Conservation (phyloP, 2,888 invertebrate species). For the Amorpha juglandis region DNA sequence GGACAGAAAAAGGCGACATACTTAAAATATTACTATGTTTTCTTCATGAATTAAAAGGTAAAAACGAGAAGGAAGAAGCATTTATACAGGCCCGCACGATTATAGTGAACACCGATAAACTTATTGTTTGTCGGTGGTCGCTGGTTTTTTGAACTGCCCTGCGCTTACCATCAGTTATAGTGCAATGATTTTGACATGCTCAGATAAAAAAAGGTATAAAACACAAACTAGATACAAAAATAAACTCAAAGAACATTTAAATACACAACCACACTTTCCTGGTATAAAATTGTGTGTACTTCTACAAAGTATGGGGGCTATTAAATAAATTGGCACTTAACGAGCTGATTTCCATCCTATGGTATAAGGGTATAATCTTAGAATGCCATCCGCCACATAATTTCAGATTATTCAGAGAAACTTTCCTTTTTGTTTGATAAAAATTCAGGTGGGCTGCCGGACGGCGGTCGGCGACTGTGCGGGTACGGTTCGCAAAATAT, state of each 20-base stretch:
- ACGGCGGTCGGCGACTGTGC: conserved; percentile 27
- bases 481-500: conserved; percentile 35
- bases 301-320: conserved; percentile 13
- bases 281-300: neutral
- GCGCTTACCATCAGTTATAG: too few species aligned
- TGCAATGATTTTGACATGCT: too few species aligned
- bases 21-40: too few species aligned
- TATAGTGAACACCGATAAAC: too few species aligned
- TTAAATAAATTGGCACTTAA: conserved; percentile 22
- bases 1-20: too few species aligned
- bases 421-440: conserved; percentile 47
- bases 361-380: conserved; percentile 37
- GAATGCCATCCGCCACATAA: conserved; percentile 39
- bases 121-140: too few species aligned
- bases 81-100: too few species aligned
- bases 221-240: neutral
- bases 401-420: conserved; percentile 45
- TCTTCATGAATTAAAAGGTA: too few species aligned
- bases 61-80: too few species aligned
- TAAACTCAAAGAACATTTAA: neutral
- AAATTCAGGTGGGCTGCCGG: conserved; percentile 46
- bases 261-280: neutral
- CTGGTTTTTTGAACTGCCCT: too few species aligned
- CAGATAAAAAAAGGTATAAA: neutral
- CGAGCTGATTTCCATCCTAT: conserved; percentile 34